Evolutionary conservation across 1,140 invertebrate genomes (phyloP).

Genomic region (Lepidurus apus): DNA sequence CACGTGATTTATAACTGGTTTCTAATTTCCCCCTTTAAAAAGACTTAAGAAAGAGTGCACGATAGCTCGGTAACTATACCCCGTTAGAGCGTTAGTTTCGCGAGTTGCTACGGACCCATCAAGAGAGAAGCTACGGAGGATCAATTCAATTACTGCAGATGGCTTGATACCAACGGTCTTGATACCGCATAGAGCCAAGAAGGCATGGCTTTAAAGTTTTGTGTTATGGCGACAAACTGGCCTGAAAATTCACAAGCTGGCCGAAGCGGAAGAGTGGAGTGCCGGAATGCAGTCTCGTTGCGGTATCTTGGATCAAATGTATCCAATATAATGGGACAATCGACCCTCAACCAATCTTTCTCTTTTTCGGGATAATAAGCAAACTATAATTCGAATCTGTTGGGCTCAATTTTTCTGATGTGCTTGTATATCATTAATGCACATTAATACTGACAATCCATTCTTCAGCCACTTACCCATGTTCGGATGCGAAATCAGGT

Average conservation of each 20-base stretch:
- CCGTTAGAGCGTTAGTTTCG: conserved; percentile 54
- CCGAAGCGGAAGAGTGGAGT: conserved; percentile 41
- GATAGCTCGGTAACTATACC: conserved; percentile 59
- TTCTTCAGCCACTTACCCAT: too few species aligned
- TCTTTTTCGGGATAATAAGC: too few species aligned
- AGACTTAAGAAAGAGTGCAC: conserved; percentile 58
- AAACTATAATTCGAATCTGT: too few species aligned
- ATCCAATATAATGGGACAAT: conserved; percentile 46
- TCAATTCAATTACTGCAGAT: conserved; percentile 43
- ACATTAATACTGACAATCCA: too few species aligned
- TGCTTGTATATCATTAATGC: too few species aligned
- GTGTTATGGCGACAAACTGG: conserved; percentile 75
- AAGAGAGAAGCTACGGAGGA: neutral
- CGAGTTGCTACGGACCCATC: conserved; percentile 42
- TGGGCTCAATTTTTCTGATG: too few species aligned
- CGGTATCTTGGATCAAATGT: conserved; percentile 63
- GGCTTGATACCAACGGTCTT: conserved; percentile 73
- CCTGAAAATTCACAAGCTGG: conserved; percentile 42
- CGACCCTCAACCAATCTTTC: too few species aligned
- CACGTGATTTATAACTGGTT: neutral
- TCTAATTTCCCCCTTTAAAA: conserved; percentile 58
- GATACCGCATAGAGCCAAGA: conserved; percentile 62
- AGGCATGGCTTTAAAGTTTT: conserved; percentile 64
- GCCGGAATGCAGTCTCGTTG: conserved; percentile 64
- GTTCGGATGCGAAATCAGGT: too few species aligned